These are phyloP conservation scores for Ictalurus furcatus DNA, from an alignment of 2,113 vertebrate genomes.

Conservation along the genomic window DNA sequence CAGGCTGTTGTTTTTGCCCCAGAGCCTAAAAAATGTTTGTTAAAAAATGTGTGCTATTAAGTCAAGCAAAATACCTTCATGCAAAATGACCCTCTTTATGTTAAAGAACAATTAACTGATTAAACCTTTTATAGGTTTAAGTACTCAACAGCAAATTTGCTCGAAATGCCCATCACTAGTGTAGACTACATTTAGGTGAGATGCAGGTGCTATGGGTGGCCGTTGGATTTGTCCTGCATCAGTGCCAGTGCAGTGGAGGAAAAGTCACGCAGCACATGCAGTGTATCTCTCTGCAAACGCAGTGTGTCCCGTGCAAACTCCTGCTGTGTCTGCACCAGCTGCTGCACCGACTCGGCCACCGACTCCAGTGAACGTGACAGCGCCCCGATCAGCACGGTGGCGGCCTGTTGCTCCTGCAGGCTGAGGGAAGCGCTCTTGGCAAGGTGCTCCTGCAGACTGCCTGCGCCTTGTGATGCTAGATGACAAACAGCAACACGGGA, in stretches of 20 bases:
- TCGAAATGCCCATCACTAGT: conserved; percentile 26
- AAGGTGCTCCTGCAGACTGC: conserved; percentile 49
- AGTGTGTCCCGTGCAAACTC: conserved; percentile 73
- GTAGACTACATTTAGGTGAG: neutral
- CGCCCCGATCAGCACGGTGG: conserved; percentile 66
- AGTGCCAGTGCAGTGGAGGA: conserved; percentile 66
- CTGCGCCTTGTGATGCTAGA: neutral
- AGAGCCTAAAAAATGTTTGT: neutral
- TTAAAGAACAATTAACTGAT: neutral
- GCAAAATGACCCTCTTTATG: neutral
- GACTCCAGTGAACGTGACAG: conserved; percentile 72
- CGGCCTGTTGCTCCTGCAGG: conserved; percentile 72
- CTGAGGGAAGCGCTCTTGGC: conserved; percentile 66
- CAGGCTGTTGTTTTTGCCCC: neutral
- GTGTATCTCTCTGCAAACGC: conserved; percentile 70
- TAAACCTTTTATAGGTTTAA: neutral
- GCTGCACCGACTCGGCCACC: conserved; percentile 70
- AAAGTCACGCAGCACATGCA: conserved; percentile 73
- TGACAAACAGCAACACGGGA: neutral
- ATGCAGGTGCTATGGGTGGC: conserved; percentile 27
- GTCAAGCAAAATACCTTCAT: neutral
- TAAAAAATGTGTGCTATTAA: neutral
- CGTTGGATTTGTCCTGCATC: conserved; percentile 66
- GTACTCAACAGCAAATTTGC: neutral
- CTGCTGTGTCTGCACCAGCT: conserved; percentile 73